phyloP scores from a whole-genome alignment of 1,140 invertebrate genomes.

The Drosophila truncata region DNA sequence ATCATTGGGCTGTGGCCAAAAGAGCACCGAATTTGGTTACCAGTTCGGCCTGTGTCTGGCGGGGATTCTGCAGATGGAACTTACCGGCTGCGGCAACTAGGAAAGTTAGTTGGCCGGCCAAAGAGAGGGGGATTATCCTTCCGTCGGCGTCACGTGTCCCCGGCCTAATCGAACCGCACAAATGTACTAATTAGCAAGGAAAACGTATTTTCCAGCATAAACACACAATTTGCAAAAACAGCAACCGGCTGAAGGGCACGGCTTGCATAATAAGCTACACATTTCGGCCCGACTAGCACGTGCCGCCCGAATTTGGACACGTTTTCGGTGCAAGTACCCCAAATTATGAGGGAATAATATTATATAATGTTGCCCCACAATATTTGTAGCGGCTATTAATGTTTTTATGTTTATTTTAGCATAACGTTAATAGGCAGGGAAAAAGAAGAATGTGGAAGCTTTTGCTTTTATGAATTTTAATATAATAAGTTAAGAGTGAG shows the following conservation, averaged over 20 bases:
- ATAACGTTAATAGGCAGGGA: not conserved
- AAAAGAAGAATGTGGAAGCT: not conserved
- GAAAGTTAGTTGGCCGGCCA: slow-evolving; percentile 25
- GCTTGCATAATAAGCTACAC: slow-evolving; percentile 49
- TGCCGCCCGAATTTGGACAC: slow-evolving; percentile 28
- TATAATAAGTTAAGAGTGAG: not conserved
- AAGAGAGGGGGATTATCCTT: slow-evolving; percentile 39
- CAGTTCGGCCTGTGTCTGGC: slow-evolving; percentile 13
- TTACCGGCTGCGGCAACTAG: slow-evolving; percentile 34
- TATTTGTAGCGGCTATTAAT: slow-evolving; percentile 16
- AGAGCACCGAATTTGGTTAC: slow-evolving; percentile 43
- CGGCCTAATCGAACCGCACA: slow-evolving; percentile 53
- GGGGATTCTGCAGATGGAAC: slow-evolving; percentile 13
- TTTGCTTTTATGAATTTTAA: slow-evolving; percentile 2
- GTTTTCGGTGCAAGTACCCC: slow-evolving; percentile 23
- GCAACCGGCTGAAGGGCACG: slow-evolving; percentile 31
- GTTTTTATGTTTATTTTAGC: slow-evolving; percentile 22
- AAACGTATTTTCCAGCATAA: slow-evolving; percentile 59
- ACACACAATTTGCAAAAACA: slow-evolving; percentile 58
- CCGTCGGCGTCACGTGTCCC: slow-evolving; percentile 42
- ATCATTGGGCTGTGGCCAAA: slow-evolving; percentile 36
- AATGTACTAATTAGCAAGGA: slow-evolving; percentile 59
- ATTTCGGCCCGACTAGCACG: slow-evolving; percentile 35
- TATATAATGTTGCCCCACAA: slow-evolving; percentile 13
- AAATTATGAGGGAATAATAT: slow-evolving; percentile 27